These are phyloP conservation scores for Teleopsis dalmanni DNA, from an alignment of 1,140 invertebrate genomes.

Conservation along the genomic window DNA sequence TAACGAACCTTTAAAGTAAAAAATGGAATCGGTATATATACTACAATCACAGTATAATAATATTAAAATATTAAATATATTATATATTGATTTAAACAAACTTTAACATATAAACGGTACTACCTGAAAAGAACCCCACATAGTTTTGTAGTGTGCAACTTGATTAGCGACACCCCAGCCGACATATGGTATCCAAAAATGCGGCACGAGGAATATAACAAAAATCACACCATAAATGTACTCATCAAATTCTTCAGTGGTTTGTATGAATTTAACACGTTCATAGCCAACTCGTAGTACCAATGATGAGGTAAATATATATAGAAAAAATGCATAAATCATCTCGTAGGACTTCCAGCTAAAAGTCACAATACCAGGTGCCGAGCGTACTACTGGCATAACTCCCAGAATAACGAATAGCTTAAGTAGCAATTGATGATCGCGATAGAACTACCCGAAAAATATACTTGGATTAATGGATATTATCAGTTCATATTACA, in stretches of 20 bases:
- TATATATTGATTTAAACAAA: neutral
- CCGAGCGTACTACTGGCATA: constrained; percentile 51
- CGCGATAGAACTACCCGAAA: constrained; percentile 49
- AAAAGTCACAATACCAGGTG: constrained; percentile 47
- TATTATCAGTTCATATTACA: neutral
- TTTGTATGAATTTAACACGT: constrained; percentile 48
- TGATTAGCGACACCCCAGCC: constrained; percentile 55
- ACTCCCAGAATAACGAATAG: constrained; percentile 52
- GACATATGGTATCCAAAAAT: constrained; percentile 58
- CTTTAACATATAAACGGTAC: no score
- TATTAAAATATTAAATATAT: constrained; percentile 29
- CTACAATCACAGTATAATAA: no score
- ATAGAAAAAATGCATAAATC: constrained; percentile 53
- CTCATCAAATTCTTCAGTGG: constrained; percentile 53
- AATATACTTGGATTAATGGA: neutral
- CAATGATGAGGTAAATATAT: constrained; percentile 47
- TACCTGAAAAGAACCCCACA: constrained; percentile 53
- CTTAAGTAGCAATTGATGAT: constrained; percentile 52
- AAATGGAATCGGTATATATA: neutral
- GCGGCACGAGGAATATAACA: constrained; percentile 53
- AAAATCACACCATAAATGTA: constrained; percentile 57
- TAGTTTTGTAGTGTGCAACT: constrained; percentile 56
- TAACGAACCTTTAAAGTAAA: constrained; percentile 44
- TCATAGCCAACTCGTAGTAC: constrained; percentile 52
- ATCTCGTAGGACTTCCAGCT: constrained; percentile 51